Base-by-base conservation (phyloP, 1,140 invertebrate species). In the Pseudoatta argentina region DNA sequence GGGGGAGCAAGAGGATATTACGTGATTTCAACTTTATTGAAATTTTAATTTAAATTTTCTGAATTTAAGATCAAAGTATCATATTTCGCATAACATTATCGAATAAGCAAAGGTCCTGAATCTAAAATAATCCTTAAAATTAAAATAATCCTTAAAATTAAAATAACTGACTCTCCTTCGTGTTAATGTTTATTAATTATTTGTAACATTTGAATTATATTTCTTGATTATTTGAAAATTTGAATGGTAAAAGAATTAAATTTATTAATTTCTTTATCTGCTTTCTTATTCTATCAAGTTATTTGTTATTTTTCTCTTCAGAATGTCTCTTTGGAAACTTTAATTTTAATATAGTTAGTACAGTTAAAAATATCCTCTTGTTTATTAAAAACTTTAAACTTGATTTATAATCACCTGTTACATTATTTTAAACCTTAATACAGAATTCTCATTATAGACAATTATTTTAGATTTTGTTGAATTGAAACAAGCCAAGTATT, bases 361-460 rank as follows among this genome's bases (percentile, higher is more conserved):
- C 16, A 51, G 48, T 51, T 51, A 51, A 69, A 69, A 69, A 69
- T 69, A 69, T 18, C 66, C 44, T 69, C 66, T 48, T 69, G 39
- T 48, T 69, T 69, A 69, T 69, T 69, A 69, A 48, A 69, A n/a
- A 69, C 14, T 48, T 14, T 69, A 51, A 69, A 48, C n/a, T 16
- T 24, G 12, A 24, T 69, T 51, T 69, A 69, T 69, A 69, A 51
- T 69, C 66, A 69, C 39, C 21, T 48, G 24, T 27, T 64, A 64
- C 0, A 64, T 34, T 64, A 64, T 64, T 64, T 34, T 64, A 64
- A 64, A 64, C 63, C 7, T n/a, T 24, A 24, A 69, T 12, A 3
- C 3, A 51, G 14, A 69, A 51, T 51, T 48, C 21, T 69, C 21
- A 27, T 69, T 69, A 51, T 6, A n/a, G 8, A 21, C 18, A 0